Conservation (phyloP, 1,140 invertebrate genomes). For the Ceratina japonica region DNA sequence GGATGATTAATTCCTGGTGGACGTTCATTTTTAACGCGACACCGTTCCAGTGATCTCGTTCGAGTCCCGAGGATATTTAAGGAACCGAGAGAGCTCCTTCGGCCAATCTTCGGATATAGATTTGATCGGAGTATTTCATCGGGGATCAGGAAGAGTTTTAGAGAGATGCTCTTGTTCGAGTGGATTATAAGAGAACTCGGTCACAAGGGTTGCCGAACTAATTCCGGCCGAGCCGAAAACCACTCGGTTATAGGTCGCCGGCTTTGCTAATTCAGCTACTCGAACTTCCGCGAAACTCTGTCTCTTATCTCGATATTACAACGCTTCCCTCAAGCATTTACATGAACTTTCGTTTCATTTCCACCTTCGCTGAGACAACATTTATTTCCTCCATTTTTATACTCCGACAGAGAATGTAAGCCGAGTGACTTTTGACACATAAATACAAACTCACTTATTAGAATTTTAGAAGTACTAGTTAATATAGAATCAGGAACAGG, state of each 20-base stretch:
- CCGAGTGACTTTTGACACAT: no score
- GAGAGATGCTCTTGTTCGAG: neutral
- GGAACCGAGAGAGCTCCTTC: neutral
- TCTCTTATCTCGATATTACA: neutral
- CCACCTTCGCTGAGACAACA: no score
- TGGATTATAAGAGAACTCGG: neutral
- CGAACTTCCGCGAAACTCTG: neutral
- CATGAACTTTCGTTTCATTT: no score
- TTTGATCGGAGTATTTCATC: no score
- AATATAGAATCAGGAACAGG: no score
- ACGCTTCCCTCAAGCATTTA: no score
- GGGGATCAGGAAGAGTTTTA: neutral
- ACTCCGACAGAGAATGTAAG: no score
- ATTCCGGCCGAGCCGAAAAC: neutral
- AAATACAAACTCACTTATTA: no score
- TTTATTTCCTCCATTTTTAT: no score
- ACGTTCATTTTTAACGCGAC: neutral
- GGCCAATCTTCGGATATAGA: neutral
- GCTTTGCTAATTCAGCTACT: neutral
- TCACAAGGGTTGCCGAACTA: neutral
- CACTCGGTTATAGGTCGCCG: no score
- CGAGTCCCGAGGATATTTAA: neutral
- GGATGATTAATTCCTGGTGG: constrained; percentile 7
- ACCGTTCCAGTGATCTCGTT: neutral
- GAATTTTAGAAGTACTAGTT: no score